A percentile compares a stretch with the other conserved stretches of the same genome.
These are phyloP conservation scores for Lepidocolaptes lacrymiger DNA, from an alignment of 2,797 vertebrate species.

Conservation along the genomic window DNA sequence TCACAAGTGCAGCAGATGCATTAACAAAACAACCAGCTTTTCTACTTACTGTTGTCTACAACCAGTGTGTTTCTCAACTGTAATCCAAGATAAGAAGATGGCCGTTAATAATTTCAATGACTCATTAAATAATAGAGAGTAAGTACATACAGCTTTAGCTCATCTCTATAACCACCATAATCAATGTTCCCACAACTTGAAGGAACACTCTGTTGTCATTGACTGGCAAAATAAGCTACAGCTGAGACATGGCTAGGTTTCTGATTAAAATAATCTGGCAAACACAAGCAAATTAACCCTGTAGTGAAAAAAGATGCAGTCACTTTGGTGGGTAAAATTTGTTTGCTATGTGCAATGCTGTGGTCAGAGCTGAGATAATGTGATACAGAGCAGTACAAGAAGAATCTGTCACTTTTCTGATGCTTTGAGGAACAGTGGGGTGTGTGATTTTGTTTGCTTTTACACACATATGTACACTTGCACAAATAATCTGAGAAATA, in stretches of 20 bases:
- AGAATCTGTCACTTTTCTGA: neutral
- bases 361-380: neutral
- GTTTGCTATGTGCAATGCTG: neutral
- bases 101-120: constrained; percentile 70
- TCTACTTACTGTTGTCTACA: constrained; percentile 55
- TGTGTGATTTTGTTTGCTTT: neutral
- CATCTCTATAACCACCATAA: constrained; percentile 31
- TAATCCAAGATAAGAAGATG: constrained; percentile 60
- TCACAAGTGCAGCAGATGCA: neutral
- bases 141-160: constrained; percentile 32
- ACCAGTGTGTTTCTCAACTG: constrained; percentile 56
- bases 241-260: constrained; percentile 30
- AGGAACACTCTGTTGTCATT: constrained; percentile 55
- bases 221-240: constrained; percentile 49
- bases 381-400: neutral
- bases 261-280: constrained; percentile 36
- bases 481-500: neutral
- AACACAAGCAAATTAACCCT: constrained; percentile 32
- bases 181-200: constrained; percentile 45
- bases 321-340: neutral
- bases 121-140: constrained; percentile 59
- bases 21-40: constrained; percentile 54
- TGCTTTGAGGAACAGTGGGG: neutral
- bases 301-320: neutral
- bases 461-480: neutral